Evolutionary conservation across 2,797 vertebrate species (phyloP).

Genomic region (Eidolon dupreanum): DNA sequence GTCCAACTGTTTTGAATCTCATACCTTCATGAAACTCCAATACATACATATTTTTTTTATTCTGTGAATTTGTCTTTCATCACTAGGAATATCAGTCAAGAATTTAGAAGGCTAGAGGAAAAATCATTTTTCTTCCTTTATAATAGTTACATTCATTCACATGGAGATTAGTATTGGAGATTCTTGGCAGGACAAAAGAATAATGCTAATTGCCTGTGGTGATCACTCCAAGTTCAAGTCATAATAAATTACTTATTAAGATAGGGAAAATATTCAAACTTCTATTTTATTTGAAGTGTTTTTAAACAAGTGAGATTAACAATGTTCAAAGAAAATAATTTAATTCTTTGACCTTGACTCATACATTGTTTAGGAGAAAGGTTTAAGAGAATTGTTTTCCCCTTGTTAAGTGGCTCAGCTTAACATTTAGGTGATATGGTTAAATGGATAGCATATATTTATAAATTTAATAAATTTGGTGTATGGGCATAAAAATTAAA

Average conservation of each 20-base stretch:
- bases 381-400: not conserved
- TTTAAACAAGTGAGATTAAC: not conserved
- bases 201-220: not conserved
- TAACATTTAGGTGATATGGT: not conserved
- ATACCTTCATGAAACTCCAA: not conserved
- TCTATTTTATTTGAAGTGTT: not conserved
- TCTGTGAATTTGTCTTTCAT: not conserved
- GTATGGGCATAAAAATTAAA: slow-evolving; percentile 10
- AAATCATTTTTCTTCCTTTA: not conserved
- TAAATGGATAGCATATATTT: not conserved
- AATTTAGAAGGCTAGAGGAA: not conserved
- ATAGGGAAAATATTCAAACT: not conserved
- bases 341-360: not conserved
- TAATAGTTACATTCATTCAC: not conserved
- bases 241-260: not conserved
- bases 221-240: not conserved
- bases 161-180: not conserved
- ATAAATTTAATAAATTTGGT: not conserved
- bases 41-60: not conserved
- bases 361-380: not conserved
- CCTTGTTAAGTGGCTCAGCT: not conserved
- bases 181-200: not conserved
- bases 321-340: not conserved
- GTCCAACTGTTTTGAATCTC: not conserved
- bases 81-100: not conserved